Evolutionary conservation across 2,888 invertebrate species (phyloP), one percentile per base, ranked within the genome.

Genomic region (Monopis laevigella): DNA sequence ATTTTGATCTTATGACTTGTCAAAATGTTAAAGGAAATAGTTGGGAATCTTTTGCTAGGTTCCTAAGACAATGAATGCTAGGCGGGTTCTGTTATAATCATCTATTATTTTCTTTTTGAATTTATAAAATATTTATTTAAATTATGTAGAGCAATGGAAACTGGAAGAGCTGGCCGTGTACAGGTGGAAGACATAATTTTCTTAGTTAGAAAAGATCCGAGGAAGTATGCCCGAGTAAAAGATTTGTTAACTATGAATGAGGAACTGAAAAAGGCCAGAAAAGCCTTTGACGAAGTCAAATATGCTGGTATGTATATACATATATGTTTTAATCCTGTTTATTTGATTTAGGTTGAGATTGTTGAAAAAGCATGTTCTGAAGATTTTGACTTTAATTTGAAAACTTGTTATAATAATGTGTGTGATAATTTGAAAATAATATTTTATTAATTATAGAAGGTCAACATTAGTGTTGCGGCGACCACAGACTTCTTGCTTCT

Each of bases 211-310:
- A 98, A 98, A 78, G 99, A 99, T 77, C 86, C 89, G 24, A 86
- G 98, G 49, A 99, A 99, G 70, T 99, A 96, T 81, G 96, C 98
- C 2, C 85, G 99, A 54, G 98, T 99, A 0, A 97, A 97, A 81
- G 98, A 98, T 72, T 81, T 98, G 24, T 78, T 98, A 0, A 94
- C 94, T 30, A 98, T 99, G 98, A 99, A 98, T 72, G 99, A 99
- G 74, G 98, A 99, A 74, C 80, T 99, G 38, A 97, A 98, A 77
- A 94, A 96, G 73, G 99, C 99, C 10, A 86, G 99, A 53, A 99
- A 99, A 82, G 98, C 98, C 46, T 99, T 99, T 78, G 99, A 99
- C 82, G 98, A 97, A 86, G 93, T 94, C 48, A 96, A 96, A 88
- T 96, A 94, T 84, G 94, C 92, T 83, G 93, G 92, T 88, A 84